phyloP scores from a whole-genome alignment of 1,140 invertebrate species.

The Diploscapter pachys region DNA sequence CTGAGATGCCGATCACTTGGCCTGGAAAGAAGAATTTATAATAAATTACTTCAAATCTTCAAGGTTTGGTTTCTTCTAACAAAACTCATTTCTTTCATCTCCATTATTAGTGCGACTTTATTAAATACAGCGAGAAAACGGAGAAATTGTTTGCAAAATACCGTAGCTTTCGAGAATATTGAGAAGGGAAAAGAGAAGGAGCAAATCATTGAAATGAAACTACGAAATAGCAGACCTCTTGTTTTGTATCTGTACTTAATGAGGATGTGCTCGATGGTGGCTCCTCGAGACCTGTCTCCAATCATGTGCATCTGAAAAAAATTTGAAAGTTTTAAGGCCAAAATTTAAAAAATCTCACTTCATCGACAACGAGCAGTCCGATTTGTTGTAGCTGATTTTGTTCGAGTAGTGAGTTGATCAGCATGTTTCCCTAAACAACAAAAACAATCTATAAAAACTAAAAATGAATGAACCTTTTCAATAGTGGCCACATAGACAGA shows the following conservation, averaged over 20 bases:
- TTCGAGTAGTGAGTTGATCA: constrained; percentile 83
- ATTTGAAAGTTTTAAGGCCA: constrained; percentile 9
- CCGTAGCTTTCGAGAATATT: constrained; percentile 20
- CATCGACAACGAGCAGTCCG: constrained; percentile 83
- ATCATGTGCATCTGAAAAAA: constrained; percentile 72
- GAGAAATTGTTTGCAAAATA: too few species aligned
- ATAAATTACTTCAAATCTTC: too few species aligned
- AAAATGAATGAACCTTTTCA: constrained; percentile 69
- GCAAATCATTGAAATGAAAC: constrained; percentile 60
- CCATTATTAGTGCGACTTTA: too few species aligned
- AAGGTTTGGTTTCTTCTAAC: too few species aligned
- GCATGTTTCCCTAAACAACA: constrained; percentile 67
- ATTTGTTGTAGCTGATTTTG: constrained; percentile 70
- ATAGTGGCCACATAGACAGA: constrained; percentile 86
- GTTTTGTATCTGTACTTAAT: constrained; percentile 65
- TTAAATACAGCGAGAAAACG: too few species aligned
- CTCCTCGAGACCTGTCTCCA: constrained; percentile 79
- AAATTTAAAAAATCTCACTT: constrained; percentile 64
- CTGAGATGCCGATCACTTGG: constrained; percentile 92
- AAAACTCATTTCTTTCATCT: too few species aligned
- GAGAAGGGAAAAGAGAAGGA: constrained; percentile 5
- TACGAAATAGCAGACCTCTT: too few species aligned
- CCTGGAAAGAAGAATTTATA: constrained; percentile 33
- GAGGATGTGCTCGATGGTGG: constrained; percentile 76
- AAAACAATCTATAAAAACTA: background rate